phyloP scores from a whole-genome alignment of 2,797 vertebrate species.

The Anguilla obscura region DNA sequence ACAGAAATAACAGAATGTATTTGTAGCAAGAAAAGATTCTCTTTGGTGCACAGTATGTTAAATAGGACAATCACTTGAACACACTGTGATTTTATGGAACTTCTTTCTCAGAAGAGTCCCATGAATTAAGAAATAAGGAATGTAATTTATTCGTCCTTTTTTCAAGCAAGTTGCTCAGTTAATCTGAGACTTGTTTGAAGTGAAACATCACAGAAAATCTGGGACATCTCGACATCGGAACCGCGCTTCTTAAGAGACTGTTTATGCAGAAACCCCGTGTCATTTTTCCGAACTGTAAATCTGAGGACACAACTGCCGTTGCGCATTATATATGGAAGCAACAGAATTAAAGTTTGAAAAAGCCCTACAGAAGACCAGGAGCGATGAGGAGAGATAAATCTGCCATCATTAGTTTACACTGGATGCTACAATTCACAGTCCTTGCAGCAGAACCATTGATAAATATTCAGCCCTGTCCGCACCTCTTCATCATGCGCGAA shows the following conservation, averaged over 20 bases:
- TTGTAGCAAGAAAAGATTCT: not conserved
- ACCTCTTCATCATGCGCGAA: conserved; percentile 58
- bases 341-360: not conserved
- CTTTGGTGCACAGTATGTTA: not conserved
- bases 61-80: not conserved
- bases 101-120: conserved; percentile 11
- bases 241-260: conserved; percentile 3
- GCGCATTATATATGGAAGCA: not conserved
- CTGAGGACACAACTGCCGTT: not conserved
- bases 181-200: conserved; percentile 36
- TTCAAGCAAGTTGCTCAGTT: conserved; percentile 29
- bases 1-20: not conserved
- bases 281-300: conserved; percentile 24
- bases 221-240: conserved; percentile 31
- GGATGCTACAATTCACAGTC: not conserved
- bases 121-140: conserved; percentile 32
- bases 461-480: conserved; percentile 42
- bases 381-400: not conserved
- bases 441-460: conserved; percentile 11
- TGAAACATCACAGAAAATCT: conserved; percentile 35
- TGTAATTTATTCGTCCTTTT: conserved; percentile 42
- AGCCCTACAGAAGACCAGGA: not conserved
- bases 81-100: not conserved
- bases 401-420: not conserved
- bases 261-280: conserved; percentile 25